phyloP scores from a whole-genome alignment of 37 sponge, comb jelly and placozoan genomes.

The Diacarnus erythraeanus region DNA sequence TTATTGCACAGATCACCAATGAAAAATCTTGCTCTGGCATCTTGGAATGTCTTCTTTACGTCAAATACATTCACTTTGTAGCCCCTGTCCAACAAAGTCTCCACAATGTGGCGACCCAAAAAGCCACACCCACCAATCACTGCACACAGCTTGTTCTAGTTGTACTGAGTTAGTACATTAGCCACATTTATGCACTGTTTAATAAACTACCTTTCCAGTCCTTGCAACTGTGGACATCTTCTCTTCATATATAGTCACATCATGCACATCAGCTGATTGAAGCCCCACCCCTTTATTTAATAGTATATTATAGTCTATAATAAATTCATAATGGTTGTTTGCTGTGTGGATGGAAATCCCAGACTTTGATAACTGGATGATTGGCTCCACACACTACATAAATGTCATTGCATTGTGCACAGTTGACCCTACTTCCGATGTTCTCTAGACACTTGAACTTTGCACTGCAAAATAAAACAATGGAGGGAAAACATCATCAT shows the following conservation, averaged over 20 bases:
- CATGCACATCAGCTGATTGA: too few relatives aligned
- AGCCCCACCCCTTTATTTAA: too few relatives aligned
- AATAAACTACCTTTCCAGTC: too few relatives aligned
- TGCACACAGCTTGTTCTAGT: conserved; percentile 47
- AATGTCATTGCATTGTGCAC: conserved; percentile 19
- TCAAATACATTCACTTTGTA: conserved; percentile 89
- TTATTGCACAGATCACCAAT: conserved; percentile 79
- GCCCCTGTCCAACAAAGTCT: conserved; percentile 64
- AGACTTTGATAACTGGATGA: conserved; percentile 19
- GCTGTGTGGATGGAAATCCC: conserved; percentile 64
- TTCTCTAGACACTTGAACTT: conserved; percentile 50
- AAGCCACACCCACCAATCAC: conserved; percentile 94
- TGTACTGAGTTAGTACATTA: background rate
- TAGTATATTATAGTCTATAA: background rate
- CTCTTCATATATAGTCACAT: too few relatives aligned
- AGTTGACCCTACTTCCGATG: conserved; percentile 7
- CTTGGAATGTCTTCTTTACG: conserved; percentile 41
- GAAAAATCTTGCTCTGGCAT: conserved; percentile 65
- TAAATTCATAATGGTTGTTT: background rate
- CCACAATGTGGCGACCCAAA: conserved; percentile 83
- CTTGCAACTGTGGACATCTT: too few relatives aligned
- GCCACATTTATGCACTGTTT: too few relatives aligned
- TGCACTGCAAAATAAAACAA: conserved; percentile 16
- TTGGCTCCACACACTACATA: conserved; percentile 34
- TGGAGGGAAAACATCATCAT: too few relatives aligned